Evolutionary conservation across 2,113 vertebrate genomes (phyloP).

Genomic region (Scophthalmus maximus): DNA sequence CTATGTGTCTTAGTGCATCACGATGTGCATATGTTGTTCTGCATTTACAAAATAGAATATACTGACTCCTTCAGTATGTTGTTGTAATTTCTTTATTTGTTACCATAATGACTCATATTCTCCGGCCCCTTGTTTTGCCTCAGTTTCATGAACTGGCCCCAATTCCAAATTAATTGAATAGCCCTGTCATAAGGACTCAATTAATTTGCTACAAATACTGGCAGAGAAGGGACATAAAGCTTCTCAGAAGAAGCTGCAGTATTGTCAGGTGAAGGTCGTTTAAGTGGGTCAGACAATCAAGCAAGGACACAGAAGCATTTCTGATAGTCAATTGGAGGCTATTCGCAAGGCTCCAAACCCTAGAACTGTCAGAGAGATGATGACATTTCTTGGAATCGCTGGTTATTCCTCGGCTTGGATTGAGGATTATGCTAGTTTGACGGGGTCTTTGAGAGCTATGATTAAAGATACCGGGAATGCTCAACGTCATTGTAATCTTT

Average conservation of each 20-base stretch:
- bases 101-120: too few relatives aligned
- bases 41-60: too few relatives aligned
- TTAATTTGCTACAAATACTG: not conserved
- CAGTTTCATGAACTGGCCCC: too few relatives aligned
- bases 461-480: not conserved
- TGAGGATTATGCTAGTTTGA: not conserved
- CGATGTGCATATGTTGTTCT: too few relatives aligned
- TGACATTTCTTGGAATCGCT: not conserved
- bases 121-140: too few relatives aligned
- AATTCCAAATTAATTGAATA: too few relatives aligned
- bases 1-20: too few relatives aligned
- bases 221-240: not conserved
- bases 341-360: not conserved
- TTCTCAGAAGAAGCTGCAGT: slow-evolving; percentile 1
- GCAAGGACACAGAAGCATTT: not conserved
- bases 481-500: not conserved
- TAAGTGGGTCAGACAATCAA: not conserved
- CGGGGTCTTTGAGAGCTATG: not conserved
- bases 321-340: not conserved
- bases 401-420: not conserved
- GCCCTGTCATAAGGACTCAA: too few relatives aligned
- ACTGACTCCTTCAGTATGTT: too few relatives aligned
- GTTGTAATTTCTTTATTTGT: too few relatives aligned
- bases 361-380: not conserved
- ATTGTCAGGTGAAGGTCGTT: not conserved